A percentile compares a stretch with the other conserved stretches of the same genome.
These are phyloP conservation scores for Azorinus chamasolen DNA, from an alignment of 2,888 invertebrate genomes.

Conservation along the genomic window DNA sequence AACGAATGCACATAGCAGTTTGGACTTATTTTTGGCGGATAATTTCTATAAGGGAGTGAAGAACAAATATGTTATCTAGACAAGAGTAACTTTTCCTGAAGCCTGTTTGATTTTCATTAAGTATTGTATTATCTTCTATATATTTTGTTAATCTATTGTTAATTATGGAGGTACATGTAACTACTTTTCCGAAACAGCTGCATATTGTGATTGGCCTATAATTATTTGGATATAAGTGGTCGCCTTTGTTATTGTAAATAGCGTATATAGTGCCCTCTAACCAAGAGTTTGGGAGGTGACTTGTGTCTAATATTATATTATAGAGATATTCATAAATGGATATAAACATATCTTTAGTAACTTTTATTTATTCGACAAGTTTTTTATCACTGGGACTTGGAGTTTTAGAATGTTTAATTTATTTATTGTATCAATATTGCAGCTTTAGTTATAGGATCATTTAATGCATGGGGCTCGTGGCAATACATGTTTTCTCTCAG, in stretches of 20 bases:
- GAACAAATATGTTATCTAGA: too few species aligned
- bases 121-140: too few species aligned
- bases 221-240: conserved; percentile 23
- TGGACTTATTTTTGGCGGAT: conserved; percentile 13
- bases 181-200: conserved; percentile 41
- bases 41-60: too few species aligned
- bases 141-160: conserved; percentile 32
- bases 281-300: too few species aligned
- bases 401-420: conserved; percentile 38
- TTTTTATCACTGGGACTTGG: conserved; percentile 29
- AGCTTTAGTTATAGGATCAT: too few species aligned
- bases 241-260: conserved; percentile 36
- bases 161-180: conserved; percentile 39
- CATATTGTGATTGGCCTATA: conserved; percentile 38
- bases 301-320: conserved; percentile 20
- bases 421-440: too few species aligned
- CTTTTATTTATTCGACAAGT: conserved; percentile 50
- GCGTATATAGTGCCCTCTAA: too few species aligned
- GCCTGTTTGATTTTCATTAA: too few species aligned
- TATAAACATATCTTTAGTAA: conserved; percentile 11
- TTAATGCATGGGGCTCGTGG: too few species aligned
- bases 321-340: conserved; percentile 10
- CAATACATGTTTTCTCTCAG: too few species aligned
- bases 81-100: too few species aligned
- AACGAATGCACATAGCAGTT: background rate